A percentile compares a stretch with the other conserved stretches of the same genome.
phyloP scores from a whole-genome alignment of 2,113 vertebrate species.

The Rhadina sibilatrix region DNA sequence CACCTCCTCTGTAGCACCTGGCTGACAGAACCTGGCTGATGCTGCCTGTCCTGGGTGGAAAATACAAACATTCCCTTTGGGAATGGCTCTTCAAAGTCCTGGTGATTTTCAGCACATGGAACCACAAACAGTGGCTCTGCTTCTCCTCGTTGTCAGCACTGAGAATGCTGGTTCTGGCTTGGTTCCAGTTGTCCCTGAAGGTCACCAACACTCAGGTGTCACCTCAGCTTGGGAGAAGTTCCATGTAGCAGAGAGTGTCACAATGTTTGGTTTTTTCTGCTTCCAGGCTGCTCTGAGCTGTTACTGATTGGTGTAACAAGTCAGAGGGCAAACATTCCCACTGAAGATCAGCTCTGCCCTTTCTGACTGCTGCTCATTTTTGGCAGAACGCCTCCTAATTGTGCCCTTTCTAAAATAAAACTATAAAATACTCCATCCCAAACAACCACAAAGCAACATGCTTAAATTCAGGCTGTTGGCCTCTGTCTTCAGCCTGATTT shows the following conservation, averaged over 20 bases:
- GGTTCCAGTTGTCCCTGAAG: background rate
- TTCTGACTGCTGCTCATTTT: background rate
- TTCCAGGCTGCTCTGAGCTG: background rate
- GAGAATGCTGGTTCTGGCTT: background rate
- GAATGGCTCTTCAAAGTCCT: background rate
- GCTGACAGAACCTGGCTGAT: background rate
- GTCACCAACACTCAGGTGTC: background rate
- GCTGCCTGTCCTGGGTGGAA: background rate
- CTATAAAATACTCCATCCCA: background rate
- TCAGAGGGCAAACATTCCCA: background rate
- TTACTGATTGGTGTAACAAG: background rate
- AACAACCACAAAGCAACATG: rapidly evolving
- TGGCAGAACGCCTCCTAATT: background rate
- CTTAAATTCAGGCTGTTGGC: background rate
- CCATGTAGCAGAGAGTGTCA: background rate
- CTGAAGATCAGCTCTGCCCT: background rate
- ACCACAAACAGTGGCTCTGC: background rate
- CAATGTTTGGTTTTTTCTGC: background rate
- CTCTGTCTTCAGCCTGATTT: background rate
- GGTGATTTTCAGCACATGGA: rapidly evolving
- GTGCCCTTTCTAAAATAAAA: background rate
- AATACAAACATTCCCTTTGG: background rate
- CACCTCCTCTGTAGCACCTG: background rate
- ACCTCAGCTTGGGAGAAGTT: background rate
- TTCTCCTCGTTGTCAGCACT: rapidly evolving